These are phyloP conservation scores for Microtus ochrogaster DNA, from an alignment of 2,113 vertebrate genomes.

Conservation along the genomic window DNA sequence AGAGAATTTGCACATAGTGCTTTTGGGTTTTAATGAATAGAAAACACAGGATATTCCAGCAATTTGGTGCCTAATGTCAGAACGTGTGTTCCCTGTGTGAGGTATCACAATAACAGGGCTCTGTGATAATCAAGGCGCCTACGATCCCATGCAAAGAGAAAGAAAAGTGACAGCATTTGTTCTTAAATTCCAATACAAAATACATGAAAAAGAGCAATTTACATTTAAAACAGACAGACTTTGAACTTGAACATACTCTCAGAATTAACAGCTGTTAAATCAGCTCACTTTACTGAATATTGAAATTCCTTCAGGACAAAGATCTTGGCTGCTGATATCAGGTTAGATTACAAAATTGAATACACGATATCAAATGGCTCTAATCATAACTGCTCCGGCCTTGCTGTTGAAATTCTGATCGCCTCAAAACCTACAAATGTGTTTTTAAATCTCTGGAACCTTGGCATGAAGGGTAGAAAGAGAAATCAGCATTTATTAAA, in stretches of 20 bases:
- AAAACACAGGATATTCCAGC: constrained; percentile 87
- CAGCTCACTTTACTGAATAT: constrained; percentile 81
- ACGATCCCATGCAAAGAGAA: constrained; percentile 75
- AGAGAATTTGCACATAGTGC: constrained; percentile 87
- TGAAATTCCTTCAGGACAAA: constrained; percentile 80
- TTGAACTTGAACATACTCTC: constrained; percentile 81
- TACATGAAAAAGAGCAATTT: constrained; percentile 85
- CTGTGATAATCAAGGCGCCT: constrained; percentile 81
- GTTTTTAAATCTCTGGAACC: constrained; percentile 48
- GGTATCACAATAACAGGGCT: constrained; percentile 81
- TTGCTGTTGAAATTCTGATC: constrained; percentile 58
- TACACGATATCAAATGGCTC: constrained; percentile 43
- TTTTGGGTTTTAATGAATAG: constrained; percentile 88
- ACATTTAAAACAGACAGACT: constrained; percentile 82
- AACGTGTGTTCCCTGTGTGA: constrained; percentile 85
- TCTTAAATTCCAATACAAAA: constrained; percentile 85
- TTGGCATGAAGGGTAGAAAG: background rate
- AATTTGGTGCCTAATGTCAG: constrained; percentile 85
- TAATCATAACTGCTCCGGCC: constrained; percentile 53
- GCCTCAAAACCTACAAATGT: constrained; percentile 39
- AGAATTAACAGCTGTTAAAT: constrained; percentile 83
- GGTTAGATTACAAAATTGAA: constrained; percentile 64
- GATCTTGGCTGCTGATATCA: constrained; percentile 74
- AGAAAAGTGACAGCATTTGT: constrained; percentile 78
- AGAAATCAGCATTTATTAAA: constrained; percentile 40